Base-by-base conservation (phyloP, 2,888 invertebrate species). In the Phoenoteleia sp. region DNA sequence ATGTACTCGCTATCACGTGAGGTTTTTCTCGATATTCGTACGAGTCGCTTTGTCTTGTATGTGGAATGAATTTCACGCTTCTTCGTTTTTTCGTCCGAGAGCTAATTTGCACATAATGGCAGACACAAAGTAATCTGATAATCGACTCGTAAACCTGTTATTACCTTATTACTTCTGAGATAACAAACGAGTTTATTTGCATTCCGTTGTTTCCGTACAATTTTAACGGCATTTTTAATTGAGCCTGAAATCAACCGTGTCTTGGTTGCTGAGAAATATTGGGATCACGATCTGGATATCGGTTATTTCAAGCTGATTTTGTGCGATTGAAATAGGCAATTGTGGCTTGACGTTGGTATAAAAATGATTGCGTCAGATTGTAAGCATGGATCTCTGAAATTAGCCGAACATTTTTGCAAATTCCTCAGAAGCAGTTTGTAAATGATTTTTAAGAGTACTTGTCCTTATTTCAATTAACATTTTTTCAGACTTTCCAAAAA, bases 61-160 rank as follows among this genome's bases (percentile, higher is more conserved):
- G 62, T 58, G 45, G 84, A 84, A 84, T 84, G 79, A 84, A 84
- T 84, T 84, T 84, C 75, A 84, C 80, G 84, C 84, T 84, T 84
- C 75, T 75, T 80, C 75, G 79, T 79, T 84, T 84, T 77, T 84
- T 84, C 75, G 56, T 49, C 47, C 45, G 42, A 56, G 25, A 75
- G 58, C 84, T 84, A 80, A 84, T 79, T 84, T 84, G 75, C 79
- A 84, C 84, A 84, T 84, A 84, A 84, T 84, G 64, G 69, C 29
- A 47, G 52, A 74, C 79, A 69, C 67, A 83, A 76, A 83, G 74
- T 83, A 80, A 84, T 84, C 79, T 80, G 79, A 79, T 75, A 69
- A 84, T 84, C 84, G 75, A 64, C 54, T 84, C 84, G 79, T 84
- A 84, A 84, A 84, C 80, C 69, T 75, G 74, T 84, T 84, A 84